A percentile compares a stretch with the other conserved stretches of the same genome.
Evolutionary conservation across 2,888 invertebrate species (phyloP).

Genomic region (Nezara viridula): DNA sequence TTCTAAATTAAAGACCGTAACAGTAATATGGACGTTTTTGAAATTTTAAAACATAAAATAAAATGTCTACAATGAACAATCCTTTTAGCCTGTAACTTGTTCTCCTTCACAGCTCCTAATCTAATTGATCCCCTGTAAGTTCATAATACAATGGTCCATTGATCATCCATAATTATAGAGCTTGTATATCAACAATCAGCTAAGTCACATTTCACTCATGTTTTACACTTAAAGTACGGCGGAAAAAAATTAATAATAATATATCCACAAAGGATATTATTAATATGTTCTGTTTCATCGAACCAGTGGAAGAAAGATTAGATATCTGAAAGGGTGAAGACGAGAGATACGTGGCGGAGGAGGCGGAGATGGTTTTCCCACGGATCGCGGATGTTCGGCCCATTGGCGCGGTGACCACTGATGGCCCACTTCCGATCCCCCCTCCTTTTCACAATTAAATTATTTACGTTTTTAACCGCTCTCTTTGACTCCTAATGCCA

Average conservation of each 20-base stretch:
- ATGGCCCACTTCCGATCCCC: constrained; percentile 43
- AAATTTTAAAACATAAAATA: no score
- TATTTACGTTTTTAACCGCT: constrained; percentile 54
- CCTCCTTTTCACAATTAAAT: constrained; percentile 52
- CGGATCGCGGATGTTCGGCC: constrained; percentile 55
- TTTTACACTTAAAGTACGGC: no score
- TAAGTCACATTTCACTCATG: not conserved
- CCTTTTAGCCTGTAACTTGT: no score
- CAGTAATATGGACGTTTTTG: no score
- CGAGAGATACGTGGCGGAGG: not conserved
- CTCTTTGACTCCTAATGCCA: constrained; percentile 51
- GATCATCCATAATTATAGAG: not conserved
- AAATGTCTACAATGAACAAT: no score
- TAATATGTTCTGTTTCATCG: not conserved
- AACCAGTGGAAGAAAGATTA: not conserved
- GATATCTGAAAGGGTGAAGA: not conserved
- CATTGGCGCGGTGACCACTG: constrained; percentile 50
- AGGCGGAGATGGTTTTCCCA: not conserved
- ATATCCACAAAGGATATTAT: no score
- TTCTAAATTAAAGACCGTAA: no score
- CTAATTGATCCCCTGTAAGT: no score
- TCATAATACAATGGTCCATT: not conserved
- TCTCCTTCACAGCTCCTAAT: not conserved
- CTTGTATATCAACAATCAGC: not conserved
- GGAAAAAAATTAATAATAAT: no score